These are phyloP conservation scores for Chouioia cunea DNA, from an alignment of 2,888 invertebrate genomes.

Conservation along the genomic window DNA sequence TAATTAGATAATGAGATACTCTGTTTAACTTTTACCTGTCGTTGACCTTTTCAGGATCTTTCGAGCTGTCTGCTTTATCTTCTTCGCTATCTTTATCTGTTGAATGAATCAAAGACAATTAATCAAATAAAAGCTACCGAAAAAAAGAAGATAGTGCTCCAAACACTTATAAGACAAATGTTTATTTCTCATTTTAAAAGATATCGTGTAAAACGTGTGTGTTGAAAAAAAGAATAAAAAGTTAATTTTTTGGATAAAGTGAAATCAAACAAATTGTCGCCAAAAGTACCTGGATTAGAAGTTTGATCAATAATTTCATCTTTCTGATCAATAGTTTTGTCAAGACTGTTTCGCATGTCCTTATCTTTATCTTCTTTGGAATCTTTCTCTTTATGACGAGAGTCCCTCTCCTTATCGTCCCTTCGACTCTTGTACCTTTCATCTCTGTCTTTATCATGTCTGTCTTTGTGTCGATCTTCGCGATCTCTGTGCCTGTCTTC, in stretches of 20 bases:
- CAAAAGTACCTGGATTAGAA: slow-evolving; percentile 45
- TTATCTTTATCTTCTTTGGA: slow-evolving; percentile 45
- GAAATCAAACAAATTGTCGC: slow-evolving; percentile 1
- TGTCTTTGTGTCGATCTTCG: no score
- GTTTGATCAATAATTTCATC: slow-evolving; percentile 30
- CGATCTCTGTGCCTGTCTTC: slow-evolving; percentile 24
- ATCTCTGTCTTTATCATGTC: slow-evolving; percentile 58
- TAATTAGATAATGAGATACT: neutral
- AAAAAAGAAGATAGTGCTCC: neutral
- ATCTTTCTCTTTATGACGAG: slow-evolving; percentile 30
- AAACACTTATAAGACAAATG: neutral
- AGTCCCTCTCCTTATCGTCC: slow-evolving; percentile 56
- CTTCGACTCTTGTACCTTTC: slow-evolving; percentile 35
- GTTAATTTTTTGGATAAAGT: slow-evolving; percentile 1
- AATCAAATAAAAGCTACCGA: neutral
- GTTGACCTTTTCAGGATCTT: slow-evolving; percentile 56
- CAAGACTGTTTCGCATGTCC: slow-evolving; percentile 29
- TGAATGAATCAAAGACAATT: slow-evolving; percentile 24
- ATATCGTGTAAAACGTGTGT: neutral
- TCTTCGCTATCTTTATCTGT: slow-evolving; percentile 42
- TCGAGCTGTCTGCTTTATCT: slow-evolving; percentile 40
- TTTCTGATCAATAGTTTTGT: slow-evolving; percentile 26
- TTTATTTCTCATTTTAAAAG: neutral
- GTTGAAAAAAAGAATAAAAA: slow-evolving; percentile 10
- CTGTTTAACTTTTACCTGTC: slow-evolving; percentile 59